Evolutionary conservation across 64 coral and sea anemone genomes (phyloP).

Genomic region (Stylophora pistillata): DNA sequence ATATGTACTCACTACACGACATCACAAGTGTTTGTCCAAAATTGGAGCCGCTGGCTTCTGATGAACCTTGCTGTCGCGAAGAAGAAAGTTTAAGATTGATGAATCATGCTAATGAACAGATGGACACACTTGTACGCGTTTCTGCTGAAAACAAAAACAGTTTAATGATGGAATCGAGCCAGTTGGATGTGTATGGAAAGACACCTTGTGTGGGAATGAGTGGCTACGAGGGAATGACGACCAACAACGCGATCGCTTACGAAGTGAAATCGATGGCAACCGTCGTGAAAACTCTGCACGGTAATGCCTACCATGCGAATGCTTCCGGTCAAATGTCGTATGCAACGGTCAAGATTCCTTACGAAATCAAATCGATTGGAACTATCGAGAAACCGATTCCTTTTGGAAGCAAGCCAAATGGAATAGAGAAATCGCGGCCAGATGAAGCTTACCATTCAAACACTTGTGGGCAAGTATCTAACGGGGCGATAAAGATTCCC

Average conservation of each 20-base stretch:
- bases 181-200: neutral
- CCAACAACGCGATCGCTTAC: neutral
- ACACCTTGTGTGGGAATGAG: neutral
- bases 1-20: slow-evolving; percentile 30
- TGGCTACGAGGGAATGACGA: neutral
- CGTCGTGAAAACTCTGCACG: neutral
- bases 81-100: neutral
- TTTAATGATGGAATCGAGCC: neutral
- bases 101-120: neutral
- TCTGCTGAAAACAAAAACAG: slow-evolving; percentile 5
- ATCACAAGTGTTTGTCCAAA: slow-evolving; percentile 27
- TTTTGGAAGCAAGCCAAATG: too few species aligned
- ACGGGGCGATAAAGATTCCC: too few species aligned
- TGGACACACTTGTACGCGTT: neutral
- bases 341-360: too few species aligned
- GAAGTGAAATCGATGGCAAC: slow-evolving; percentile 6
- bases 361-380: neutral
- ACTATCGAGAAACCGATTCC: too few species aligned
- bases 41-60: slow-evolving; percentile 2
- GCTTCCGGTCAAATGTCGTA: neutral
- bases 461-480: too few species aligned
- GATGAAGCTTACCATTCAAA: too few species aligned
- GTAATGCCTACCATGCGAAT: neutral
- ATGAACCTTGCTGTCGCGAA: neutral
- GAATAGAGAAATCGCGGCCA: too few species aligned